Percentiles rank a stretch among this genome's conserved stretches.
These are phyloP conservation scores for Furcula furcula DNA, from an alignment of 2,888 invertebrate species.

Conservation along the genomic window DNA sequence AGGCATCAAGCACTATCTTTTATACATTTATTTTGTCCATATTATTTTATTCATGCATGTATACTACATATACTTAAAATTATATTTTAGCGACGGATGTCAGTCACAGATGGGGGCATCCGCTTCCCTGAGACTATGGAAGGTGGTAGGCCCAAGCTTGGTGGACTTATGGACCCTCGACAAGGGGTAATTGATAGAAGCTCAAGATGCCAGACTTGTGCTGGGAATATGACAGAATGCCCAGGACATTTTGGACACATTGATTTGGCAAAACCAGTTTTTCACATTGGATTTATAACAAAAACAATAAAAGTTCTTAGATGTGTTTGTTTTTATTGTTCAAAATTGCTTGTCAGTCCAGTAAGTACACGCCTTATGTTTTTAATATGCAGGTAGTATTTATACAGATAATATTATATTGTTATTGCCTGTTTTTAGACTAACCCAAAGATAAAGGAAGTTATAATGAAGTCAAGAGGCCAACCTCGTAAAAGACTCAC, in stretches of 20 bases:
- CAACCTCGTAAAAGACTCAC: slow-evolving; percentile 97
- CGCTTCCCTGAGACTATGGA: slow-evolving; percentile 99
- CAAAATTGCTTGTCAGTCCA: slow-evolving; percentile 96
- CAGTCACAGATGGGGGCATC: slow-evolving; percentile 98
- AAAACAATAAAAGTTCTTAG: slow-evolving; percentile 98
- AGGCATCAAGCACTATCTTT: too few species aligned
- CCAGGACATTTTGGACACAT: slow-evolving; percentile 99
- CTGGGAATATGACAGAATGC: slow-evolving; percentile 99
- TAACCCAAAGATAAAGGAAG: slow-evolving; percentile 96
- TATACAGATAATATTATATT: background rate
- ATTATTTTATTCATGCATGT: slow-evolving; percentile 2
- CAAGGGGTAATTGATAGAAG: slow-evolving; percentile 98
- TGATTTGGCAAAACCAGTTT: slow-evolving; percentile 98
- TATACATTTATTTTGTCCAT: too few species aligned
- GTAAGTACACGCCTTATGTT: slow-evolving; percentile 80
- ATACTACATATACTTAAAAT: background rate
- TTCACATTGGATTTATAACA: slow-evolving; percentile 98
- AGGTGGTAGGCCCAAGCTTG: slow-evolving; percentile 98
- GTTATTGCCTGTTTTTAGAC: slow-evolving; percentile 77
- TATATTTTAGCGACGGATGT: slow-evolving; percentile 94
- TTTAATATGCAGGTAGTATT: background rate
- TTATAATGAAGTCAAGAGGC: slow-evolving; percentile 97
- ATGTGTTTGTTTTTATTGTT: slow-evolving; percentile 99
- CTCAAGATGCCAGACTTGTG: slow-evolving; percentile 97
- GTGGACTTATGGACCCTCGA: slow-evolving; percentile 99